phyloP scores from a whole-genome alignment of 2,888 invertebrate species.

The Epiblema foenella region DNA sequence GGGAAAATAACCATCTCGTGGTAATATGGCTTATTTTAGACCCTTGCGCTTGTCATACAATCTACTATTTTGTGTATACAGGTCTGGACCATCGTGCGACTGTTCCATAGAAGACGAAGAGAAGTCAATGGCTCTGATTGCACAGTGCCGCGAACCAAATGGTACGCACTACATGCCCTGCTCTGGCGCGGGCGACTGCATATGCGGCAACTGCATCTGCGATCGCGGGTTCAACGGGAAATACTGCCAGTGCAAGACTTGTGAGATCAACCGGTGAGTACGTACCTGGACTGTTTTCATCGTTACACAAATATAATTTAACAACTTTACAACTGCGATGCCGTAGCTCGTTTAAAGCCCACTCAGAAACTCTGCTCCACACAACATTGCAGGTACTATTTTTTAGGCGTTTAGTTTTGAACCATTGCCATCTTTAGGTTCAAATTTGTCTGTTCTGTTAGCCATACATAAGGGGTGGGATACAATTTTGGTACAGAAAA shows the following conservation, averaged over 20 bases:
- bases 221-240: conserved; percentile 84
- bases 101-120: conserved; percentile 78
- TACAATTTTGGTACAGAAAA: too few relatives aligned
- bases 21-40: too few relatives aligned
- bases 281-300: neutral
- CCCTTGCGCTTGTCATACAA: too few relatives aligned
- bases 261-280: conserved; percentile 74
- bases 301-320: too few relatives aligned
- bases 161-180: conserved; percentile 77
- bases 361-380: neutral
- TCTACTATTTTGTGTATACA: conserved; percentile 51
- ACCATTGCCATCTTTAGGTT: too few relatives aligned
- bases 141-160: conserved; percentile 72
- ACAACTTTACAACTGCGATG: too few relatives aligned
- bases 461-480: too few relatives aligned
- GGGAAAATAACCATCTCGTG: too few relatives aligned
- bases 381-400: conserved; percentile 17
- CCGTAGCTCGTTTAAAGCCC: too few relatives aligned
- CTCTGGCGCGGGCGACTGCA: conserved; percentile 90
- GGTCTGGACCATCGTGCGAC: conserved; percentile 84
- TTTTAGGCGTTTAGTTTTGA: conserved; percentile 5
- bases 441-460: too few relatives aligned
- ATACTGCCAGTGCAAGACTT: conserved; percentile 87
- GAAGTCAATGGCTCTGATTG: conserved; percentile 70
- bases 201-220: conserved; percentile 91